Base-by-base conservation (phyloP, 1,140 invertebrate genomes). In the Drosophila elegans region DNA sequence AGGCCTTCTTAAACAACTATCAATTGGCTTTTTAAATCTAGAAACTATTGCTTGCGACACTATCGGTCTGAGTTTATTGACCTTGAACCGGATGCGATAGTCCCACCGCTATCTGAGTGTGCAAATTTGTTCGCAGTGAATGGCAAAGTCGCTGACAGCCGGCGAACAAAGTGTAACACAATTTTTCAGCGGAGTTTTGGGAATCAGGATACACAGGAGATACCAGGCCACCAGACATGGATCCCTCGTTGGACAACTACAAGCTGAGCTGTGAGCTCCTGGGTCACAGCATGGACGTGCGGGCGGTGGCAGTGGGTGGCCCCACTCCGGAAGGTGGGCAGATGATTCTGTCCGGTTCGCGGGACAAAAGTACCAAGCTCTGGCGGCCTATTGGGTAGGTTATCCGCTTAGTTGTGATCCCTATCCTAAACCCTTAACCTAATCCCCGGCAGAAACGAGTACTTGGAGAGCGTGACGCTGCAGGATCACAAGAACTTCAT, bases 401-500 rank as follows among this genome's bases (percentile, higher is more conserved):
- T 6, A 9, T n/a, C 25, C 6, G 5, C 16, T 21, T 21, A 21
- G 16, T 21, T 2, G 10, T 16, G 11, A 25, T 5, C 0, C 16
- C 4, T 21, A 12, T 46, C 21, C 44, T 48, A 16, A 51, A 4
- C 7, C 12, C 36, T 3, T 38, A 1, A 9, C 29, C n/a, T 4
- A n/a, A 4, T 9, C 93, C 94, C 92, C 29, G 29, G 5, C 72
- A 94, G 93, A 59, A 74, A 91, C 93, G 94, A 64, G 93, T 94
- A 83, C 93, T 93, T 68, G 2, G 95, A 96, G 86, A 94, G 94
- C 5, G 94, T 95, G 61, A 95, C 95, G 3, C 95, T 97, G 77
- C 94, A 94, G 78, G 97, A 97, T 34, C 97, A 98, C 81, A 95
- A 94, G 53, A 97, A 97, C 85, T 98, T 97, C 93, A 96, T 99